phyloP scores from a whole-genome alignment of 2,797 vertebrate genomes.

The Lithobates sylvaticus region DNA sequence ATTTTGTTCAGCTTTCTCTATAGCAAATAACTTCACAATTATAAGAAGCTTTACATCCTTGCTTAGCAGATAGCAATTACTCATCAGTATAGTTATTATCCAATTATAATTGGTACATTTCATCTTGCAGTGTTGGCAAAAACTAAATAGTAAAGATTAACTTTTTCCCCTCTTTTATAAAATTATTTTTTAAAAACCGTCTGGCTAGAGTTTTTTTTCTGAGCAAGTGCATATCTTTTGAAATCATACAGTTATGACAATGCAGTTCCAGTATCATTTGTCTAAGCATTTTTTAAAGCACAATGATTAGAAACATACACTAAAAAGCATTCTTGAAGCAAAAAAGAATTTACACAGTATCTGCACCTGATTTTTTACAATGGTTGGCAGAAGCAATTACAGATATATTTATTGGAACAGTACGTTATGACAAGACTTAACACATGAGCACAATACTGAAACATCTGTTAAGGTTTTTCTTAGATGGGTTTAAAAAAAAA shows the following conservation, averaged over 20 bases:
- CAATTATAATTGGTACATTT: constrained; percentile 52
- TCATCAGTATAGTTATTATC: constrained; percentile 56
- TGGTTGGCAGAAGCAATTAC: no score
- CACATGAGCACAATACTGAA: no score
- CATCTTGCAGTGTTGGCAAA: constrained; percentile 45
- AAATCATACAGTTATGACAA: neutral
- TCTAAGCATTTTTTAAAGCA: neutral
- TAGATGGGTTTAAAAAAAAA: no score
- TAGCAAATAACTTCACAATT: constrained; percentile 50
- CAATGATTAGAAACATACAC: neutral
- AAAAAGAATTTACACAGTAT: constrained; percentile 10
- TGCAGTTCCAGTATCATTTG: constrained; percentile 7
- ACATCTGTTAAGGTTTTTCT: no score
- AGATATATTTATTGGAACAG: no score
- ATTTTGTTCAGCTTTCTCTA: constrained; percentile 28
- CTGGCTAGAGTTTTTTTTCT: neutral
- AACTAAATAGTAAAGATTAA: constrained; percentile 19
- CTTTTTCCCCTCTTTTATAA: neutral
- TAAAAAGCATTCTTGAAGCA: neutral
- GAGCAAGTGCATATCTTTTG: neutral
- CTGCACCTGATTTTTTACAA: neutral
- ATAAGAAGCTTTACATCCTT: constrained; percentile 31
- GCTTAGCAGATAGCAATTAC: constrained; percentile 54
- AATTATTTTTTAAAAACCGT: neutral
- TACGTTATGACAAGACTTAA: no score